phyloP scores from a whole-genome alignment of 2,797 vertebrate genomes.

The Acanthis flammea region DNA sequence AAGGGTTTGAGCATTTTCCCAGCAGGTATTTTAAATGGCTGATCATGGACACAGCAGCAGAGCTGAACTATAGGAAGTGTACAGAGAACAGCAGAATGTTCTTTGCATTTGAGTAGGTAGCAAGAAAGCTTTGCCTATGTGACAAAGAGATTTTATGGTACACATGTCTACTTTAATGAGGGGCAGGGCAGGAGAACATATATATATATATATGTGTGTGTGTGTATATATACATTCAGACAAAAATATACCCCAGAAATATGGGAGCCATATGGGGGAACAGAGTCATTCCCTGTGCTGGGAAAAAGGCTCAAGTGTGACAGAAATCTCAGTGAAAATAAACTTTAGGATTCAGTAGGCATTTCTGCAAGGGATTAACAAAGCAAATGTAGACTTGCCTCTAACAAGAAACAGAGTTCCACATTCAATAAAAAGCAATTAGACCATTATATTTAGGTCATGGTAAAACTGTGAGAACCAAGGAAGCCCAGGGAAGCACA shows the following conservation, averaged over 20 bases:
- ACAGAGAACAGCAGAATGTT: neutral
- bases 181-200: neutral
- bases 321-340: conserved; percentile 9
- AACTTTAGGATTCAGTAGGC: neutral
- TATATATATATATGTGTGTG: neutral
- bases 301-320: neutral
- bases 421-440: neutral
- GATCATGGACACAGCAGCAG: neutral
- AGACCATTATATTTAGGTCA: neutral
- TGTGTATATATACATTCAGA: neutral
- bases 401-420: neutral
- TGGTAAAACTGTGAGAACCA: neutral
- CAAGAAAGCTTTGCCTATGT: neutral
- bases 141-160: neutral
- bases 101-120: neutral
- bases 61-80: neutral
- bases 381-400: neutral
- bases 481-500: neutral
- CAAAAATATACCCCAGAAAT: conserved; percentile 1
- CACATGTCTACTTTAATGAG: neutral
- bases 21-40: neutral
- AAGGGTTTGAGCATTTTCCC: neutral
- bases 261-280: neutral
- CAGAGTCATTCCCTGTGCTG: neutral
- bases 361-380: neutral